Evolutionary conservation across 2,888 invertebrate genomes (phyloP).

Genomic region (Dasypogon diadema): DNA sequence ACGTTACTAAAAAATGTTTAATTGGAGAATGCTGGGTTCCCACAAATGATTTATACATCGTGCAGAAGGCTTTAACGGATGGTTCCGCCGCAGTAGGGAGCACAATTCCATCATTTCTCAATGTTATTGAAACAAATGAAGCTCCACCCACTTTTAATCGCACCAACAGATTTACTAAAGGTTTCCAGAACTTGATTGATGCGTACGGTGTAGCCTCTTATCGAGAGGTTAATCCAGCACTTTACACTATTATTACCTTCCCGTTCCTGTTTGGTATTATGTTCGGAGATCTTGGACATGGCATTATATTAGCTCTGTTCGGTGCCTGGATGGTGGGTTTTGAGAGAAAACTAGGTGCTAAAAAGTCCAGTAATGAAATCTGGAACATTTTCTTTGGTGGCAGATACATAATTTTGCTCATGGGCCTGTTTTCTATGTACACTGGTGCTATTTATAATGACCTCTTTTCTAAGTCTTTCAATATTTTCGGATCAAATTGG

Average conservation of each 20-base stretch:
- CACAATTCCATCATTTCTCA: constrained; percentile 92
- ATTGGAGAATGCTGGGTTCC: constrained; percentile 94
- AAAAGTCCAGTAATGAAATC: constrained; percentile 85
- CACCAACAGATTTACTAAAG: constrained; percentile 91
- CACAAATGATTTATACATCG: constrained; percentile 75
- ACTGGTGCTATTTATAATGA: constrained; percentile 99
- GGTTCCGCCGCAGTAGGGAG: constrained; percentile 88
- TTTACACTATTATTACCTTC: constrained; percentile 91
- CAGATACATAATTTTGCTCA: constrained; percentile 95
- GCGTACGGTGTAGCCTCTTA: constrained; percentile 94
- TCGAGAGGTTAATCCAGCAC: constrained; percentile 91
- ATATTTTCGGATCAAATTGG: constrained; percentile 94
- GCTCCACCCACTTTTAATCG: constrained; percentile 92
- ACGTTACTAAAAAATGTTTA: constrained; percentile 89
- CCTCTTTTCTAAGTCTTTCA: constrained; percentile 93
- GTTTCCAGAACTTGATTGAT: constrained; percentile 94
- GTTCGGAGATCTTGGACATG: constrained; percentile 97
- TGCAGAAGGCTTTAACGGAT: constrained; percentile 82
- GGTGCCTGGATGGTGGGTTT: constrained; percentile 83
- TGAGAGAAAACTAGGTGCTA: constrained; percentile 80
- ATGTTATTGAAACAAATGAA: constrained; percentile 84
- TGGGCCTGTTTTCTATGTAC: constrained; percentile 98
- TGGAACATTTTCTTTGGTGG: constrained; percentile 98
- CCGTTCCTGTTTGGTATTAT: constrained; percentile 96
- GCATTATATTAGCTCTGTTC: constrained; percentile 83